Percentiles rank a stretch among this genome's conserved stretches.
Evolutionary conservation across 2,888 invertebrate genomes (phyloP).

Genomic region (Ernsta delagoae): DNA sequence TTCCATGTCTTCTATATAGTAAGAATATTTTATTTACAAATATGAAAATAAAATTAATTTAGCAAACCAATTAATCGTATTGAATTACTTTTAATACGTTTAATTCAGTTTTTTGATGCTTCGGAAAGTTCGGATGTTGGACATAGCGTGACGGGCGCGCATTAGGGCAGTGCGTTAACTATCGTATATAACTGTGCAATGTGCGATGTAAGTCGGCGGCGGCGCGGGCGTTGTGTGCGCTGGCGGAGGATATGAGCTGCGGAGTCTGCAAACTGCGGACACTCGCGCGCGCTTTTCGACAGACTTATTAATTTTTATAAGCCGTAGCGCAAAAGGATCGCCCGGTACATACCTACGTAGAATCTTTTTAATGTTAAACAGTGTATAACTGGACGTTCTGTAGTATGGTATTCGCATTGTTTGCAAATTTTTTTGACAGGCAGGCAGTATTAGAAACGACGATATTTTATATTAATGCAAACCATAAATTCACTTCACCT

Average conservation of each 20-base stretch:
- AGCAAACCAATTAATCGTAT: too few relatives aligned
- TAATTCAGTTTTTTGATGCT: too few relatives aligned
- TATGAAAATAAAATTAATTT: too few relatives aligned
- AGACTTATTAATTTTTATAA: conserved; percentile 24
- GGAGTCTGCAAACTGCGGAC: background rate
- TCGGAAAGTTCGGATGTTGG: conserved; percentile 4
- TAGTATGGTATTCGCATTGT: conserved; percentile 8
- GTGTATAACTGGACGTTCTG: conserved; percentile 16
- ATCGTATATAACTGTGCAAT: background rate
- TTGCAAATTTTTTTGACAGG: conserved; percentile 6
- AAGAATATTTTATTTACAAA: too few relatives aligned
- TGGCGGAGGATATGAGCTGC: background rate
- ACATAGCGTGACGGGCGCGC: conserved; percentile 10
- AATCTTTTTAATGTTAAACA: conserved; percentile 12
- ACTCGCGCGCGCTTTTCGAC: conserved; percentile 6
- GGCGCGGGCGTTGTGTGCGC: too few relatives aligned
- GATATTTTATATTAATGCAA: too few relatives aligned
- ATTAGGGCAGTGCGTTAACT: conserved; percentile 8
- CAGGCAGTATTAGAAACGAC: background rate
- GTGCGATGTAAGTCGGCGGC: too few relatives aligned
- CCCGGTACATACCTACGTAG: background rate
- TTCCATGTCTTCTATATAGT: too few relatives aligned
- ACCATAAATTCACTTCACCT: too few relatives aligned
- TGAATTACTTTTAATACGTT: too few relatives aligned
- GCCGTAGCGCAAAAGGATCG: conserved; percentile 16